A percentile compares a stretch with the other conserved stretches of the same genome.
phyloP scores from a whole-genome alignment of 1,140 invertebrate species.

The Xylocopa sonorina region DNA sequence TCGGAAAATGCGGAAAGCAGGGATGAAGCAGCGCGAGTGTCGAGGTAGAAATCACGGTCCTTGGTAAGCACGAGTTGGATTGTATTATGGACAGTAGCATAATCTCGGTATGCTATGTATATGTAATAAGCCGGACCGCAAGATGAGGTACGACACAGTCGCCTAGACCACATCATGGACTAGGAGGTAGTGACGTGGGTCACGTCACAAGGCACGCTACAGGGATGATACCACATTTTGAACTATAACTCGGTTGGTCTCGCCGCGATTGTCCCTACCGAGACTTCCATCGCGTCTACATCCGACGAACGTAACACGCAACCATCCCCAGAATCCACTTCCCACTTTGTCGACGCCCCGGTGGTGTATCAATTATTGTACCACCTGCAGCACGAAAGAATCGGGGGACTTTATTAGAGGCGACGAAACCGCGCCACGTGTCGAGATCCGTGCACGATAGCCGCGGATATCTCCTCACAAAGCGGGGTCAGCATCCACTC shows the following conservation, averaged over 20 bases:
- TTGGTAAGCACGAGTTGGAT: background rate
- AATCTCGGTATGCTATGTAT: constrained; percentile 10
- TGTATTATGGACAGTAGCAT: constrained; percentile 3
- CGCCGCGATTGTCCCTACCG: background rate
- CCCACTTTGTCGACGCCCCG: background rate
- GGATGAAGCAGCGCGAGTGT: too few species aligned
- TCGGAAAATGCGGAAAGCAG: too few species aligned
- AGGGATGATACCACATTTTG: background rate
- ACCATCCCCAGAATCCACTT: background rate
- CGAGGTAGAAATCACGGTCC: background rate
- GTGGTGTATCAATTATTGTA: too few species aligned
- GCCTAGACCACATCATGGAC: constrained; percentile 21
- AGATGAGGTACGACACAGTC: constrained; percentile 18
- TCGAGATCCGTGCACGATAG: background rate
- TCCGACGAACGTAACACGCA: too few species aligned
- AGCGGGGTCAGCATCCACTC: background rate
- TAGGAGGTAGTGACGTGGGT: background rate
- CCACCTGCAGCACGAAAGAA: too few species aligned
- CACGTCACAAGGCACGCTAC: background rate
- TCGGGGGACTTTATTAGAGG: background rate
- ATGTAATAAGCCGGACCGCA: constrained; percentile 8
- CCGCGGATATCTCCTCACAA: background rate
- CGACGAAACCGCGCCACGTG: background rate
- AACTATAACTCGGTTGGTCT: background rate
- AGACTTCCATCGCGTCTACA: background rate